Evolutionary conservation across 2,888 invertebrate genomes (phyloP), one percentile per base, ranked within the genome.

Genomic region (Ichneumon xanthorius): DNA sequence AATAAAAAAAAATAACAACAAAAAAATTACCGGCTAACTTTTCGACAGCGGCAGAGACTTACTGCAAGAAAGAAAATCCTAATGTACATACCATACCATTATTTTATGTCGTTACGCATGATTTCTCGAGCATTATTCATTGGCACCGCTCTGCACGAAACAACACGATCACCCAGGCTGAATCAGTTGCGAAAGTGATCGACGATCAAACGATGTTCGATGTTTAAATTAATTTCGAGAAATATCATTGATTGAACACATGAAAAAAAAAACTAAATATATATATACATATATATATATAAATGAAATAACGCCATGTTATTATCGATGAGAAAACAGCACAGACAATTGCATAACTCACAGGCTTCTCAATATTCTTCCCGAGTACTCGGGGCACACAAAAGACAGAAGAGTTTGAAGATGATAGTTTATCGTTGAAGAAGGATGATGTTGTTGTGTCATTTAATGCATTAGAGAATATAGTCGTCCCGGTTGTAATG

Each of bases 71-170:
- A 26, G 16, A 58, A 77, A 55, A 63, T 45, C 72, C 30, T 26
- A 50, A 48, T 72, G 65, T 84, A 81, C 48, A 79, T 71, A 76
- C 26, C 45, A 50, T 67, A 37, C 9, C 45, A 22, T 68, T 80
- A 85, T 82, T 84, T 65, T 65, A 86, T 82, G 76, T 83, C 82
- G 71, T 83, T 70, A 79, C 84, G 87, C 86, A 87, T 87, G 87
- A 85, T 83, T 40, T 77, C 80, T 65, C 78, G 78, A 81, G 75
- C 83, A 85, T 83, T 87, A 84, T 85, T 86, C 48, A 86, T 86
- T 86, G 70, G 82, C 82, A 87, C 85, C 71, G 85, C 86, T 86
- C 81, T 85, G 82, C 86, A 85, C 86, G 73, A 76, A 80, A 63
- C 61, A 77, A 78, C 77, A 78, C 58, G 61, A 30, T 63, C 45